Percentiles rank a stretch among this genome's conserved stretches.
These are phyloP conservation scores for Heliconius eleuchia DNA, from an alignment of 1,140 invertebrate species.

Conservation along the genomic window DNA sequence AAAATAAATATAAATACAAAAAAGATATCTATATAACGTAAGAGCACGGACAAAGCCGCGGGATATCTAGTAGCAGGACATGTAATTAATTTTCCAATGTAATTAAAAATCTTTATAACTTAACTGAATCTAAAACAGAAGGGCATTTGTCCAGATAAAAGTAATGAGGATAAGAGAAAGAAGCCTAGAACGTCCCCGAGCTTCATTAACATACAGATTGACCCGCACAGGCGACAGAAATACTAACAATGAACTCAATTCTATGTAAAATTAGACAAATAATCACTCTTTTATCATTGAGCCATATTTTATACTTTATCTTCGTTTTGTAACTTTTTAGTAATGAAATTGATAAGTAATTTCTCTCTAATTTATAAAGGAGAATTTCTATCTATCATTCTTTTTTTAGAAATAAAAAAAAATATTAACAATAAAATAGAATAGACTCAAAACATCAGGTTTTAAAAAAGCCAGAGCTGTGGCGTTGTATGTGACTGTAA, in stretches of 20 bases:
- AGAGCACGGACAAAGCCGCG: not conserved
- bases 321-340: too few species aligned
- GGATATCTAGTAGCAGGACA: not conserved
- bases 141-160: constrained; percentile 32
- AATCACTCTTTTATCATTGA: constrained; percentile 28
- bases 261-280: constrained; percentile 46
- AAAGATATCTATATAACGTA: not conserved
- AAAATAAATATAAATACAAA: not conserved
- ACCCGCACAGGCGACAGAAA: constrained; percentile 53
- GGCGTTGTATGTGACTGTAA: too few species aligned
- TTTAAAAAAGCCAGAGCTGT: too few species aligned
- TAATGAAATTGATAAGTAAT: too few species aligned
- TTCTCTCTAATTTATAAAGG: too few species aligned
- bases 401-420: too few species aligned
- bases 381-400: too few species aligned
- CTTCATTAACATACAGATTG: constrained; percentile 74
- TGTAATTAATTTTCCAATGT: not conserved
- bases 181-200: constrained; percentile 37
- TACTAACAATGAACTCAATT: constrained; percentile 57
- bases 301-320: not conserved
- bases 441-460: too few species aligned
- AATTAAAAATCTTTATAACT: constrained; percentile 7
- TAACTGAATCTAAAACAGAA: constrained; percentile 29
- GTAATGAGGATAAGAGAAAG: constrained; percentile 34
- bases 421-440: too few species aligned